A percentile compares a stretch with the other conserved stretches of the same genome.
Conservation (phyloP, 2,113 vertebrate species). For the Anhinga rufa region DNA sequence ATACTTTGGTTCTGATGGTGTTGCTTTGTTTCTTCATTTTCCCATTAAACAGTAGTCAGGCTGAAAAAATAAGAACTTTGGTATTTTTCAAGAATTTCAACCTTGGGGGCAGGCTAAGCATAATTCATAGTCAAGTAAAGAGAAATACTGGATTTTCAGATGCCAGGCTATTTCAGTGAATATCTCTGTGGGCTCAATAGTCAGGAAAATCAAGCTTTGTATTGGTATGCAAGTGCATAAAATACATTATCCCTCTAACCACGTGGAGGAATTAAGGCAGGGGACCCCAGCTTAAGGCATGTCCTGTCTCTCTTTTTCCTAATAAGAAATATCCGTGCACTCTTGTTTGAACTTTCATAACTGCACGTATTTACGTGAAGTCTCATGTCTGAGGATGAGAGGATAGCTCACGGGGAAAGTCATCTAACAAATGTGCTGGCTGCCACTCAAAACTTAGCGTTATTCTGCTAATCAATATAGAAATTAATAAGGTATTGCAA, state of each 20-base stretch:
- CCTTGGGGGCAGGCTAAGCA: neutral
- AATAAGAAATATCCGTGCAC: neutral
- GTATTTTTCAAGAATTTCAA: neutral
- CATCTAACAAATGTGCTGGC: neutral
- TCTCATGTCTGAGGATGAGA: neutral
- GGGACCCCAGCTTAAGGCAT: neutral
- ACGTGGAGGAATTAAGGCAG: neutral
- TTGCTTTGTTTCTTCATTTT: conserved; percentile 50
- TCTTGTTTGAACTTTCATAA: neutral
- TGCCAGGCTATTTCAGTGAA: neutral
- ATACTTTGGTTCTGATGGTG: conserved; percentile 20
- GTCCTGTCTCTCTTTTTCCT: neutral
- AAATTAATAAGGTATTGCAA: neutral
- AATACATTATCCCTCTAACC: neutral
- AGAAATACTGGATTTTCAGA: neutral
- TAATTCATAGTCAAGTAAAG: neutral
- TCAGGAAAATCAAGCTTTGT: neutral
- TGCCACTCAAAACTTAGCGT: neutral
- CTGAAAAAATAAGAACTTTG: neutral
- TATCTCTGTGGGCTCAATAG: neutral
- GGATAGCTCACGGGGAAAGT: neutral
- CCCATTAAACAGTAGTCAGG: conserved; percentile 43
- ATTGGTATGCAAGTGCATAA: neutral
- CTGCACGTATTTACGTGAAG: rapidly evolving
- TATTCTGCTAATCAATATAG: neutral